Base-by-base conservation (phyloP, 2,113 vertebrate species). In the Oncorhynchus nerka region DNA sequence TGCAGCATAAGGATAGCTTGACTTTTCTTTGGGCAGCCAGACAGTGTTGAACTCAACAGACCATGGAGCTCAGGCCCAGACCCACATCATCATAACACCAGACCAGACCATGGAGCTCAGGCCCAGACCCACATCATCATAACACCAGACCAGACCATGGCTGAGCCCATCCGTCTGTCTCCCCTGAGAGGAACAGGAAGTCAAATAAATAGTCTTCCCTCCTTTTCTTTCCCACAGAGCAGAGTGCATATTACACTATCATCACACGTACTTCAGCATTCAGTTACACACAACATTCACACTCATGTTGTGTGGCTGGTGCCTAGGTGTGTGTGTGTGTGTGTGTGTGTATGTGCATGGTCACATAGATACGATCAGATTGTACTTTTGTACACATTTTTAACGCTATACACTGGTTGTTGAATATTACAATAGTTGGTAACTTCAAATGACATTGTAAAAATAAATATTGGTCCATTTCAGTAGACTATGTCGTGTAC, bases 381-480 rank as follows among this genome's bases (percentile, higher is more conserved):
- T 91, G 85, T 83, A 85, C 84, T 79, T 69, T n/a, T 79, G 57
- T 83, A 68, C 67, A 78, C 55, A 62, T 48, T 76, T 71, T 84
- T 66, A 79, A 81, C 79, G 84, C 85, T 89, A 73, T 82, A 80
- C 71, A 83, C 12, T 67, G 70, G 68, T 82, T 62, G 19, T 81
- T 57, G 59, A 30, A 78, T 55, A 55, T 55, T 55, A 55, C 51
- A 55, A 20, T 24, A 45, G 26, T 77, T 55, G 72, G 11, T 79
- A 83, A 87, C 76, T 79, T 85, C 85, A 86, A 84, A 71, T 83
- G 83, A 78, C 34, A 74, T 74, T 81, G 79, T 87, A 86, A 89
- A 91, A 45, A 45, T 45, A 45, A 11, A 90, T 90, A 88, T 87
- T 86, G 88, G 86, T 91, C 86, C 77, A 85, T 77, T 7, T 79